A percentile compares a stretch with the other conserved stretches of the same genome.
Conservation (phyloP, 2,888 invertebrate species). For the Neoaliturus tenellus region DNA sequence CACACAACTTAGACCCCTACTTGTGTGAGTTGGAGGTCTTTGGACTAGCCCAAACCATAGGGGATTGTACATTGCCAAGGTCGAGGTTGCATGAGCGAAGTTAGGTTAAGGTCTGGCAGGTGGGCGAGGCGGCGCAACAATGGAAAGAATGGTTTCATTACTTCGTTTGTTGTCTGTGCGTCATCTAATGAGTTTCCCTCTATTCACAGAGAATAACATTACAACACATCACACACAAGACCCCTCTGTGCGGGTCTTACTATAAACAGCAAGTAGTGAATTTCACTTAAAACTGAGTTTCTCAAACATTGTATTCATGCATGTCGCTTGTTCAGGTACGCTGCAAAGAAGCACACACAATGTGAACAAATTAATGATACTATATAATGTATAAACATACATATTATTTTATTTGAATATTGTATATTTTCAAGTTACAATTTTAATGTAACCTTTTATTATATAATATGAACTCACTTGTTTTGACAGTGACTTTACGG, state of each 20-base stretch:
- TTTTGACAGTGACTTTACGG: no score
- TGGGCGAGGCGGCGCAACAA: slow-evolving; percentile 22
- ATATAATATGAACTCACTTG: no score
- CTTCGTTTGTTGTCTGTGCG: background rate
- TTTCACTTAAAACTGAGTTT: no score
- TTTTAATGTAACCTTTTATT: no score
- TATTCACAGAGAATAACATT: background rate
- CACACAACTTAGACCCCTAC: slow-evolving; percentile 5
- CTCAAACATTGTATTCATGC: no score
- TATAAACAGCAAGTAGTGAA: no score
- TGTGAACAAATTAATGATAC: no score
- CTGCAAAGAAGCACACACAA: no score
- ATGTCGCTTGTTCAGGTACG: no score
- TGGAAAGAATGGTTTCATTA: slow-evolving; percentile 16
- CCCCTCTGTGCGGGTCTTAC: background rate
- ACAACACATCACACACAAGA: background rate
- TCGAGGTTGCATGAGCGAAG: background rate
- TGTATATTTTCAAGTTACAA: no score
- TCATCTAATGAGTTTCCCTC: slow-evolving; percentile 5
- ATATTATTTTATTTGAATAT: no score
- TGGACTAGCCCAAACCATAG: background rate
- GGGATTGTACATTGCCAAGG: background rate
- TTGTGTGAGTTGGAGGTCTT: background rate
- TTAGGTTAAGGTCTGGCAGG: background rate
- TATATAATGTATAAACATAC: no score